Percentiles rank a stretch among this genome's conserved stretches.
phyloP scores from a whole-genome alignment of 2,888 invertebrate species.

The Lochmaea capreae region DNA sequence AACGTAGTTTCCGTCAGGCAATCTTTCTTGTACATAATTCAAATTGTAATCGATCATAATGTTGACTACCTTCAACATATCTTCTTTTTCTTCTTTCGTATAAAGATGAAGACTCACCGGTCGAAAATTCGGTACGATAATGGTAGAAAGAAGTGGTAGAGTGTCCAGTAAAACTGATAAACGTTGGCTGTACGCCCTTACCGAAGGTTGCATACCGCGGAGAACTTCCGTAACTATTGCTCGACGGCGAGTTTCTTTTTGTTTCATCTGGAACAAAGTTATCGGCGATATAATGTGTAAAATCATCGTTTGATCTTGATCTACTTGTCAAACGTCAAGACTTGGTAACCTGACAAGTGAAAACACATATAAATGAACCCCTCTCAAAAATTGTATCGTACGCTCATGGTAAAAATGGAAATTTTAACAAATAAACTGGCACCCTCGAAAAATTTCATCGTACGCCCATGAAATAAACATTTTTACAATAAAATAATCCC shows the following conservation, averaged over 20 bases:
- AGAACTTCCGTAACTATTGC: constrained; percentile 72
- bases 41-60: constrained; percentile 92
- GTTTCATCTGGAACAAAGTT: constrained; percentile 67
- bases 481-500: too few relatives aligned
- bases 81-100: constrained; percentile 77
- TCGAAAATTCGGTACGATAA: constrained; percentile 80
- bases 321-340: too few relatives aligned
- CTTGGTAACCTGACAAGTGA: too few relatives aligned
- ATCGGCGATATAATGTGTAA: neutral
- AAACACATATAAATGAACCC: too few relatives aligned
- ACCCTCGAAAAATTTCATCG: too few relatives aligned
- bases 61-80: constrained; percentile 77
- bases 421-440: too few relatives aligned
- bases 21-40: constrained; percentile 83
- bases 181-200: constrained; percentile 65
- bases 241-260: constrained; percentile 66
- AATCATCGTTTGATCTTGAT: too few relatives aligned
- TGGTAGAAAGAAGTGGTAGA: constrained; percentile 76
- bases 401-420: too few relatives aligned
- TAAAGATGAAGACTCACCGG: constrained; percentile 80
- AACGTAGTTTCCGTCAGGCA: constrained; percentile 80
- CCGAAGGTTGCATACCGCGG: constrained; percentile 72
- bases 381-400: too few relatives aligned
- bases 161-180: constrained; percentile 74
- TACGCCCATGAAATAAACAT: too few relatives aligned